Evolutionary conservation across 2,888 invertebrate genomes (phyloP).

Genomic region (Caenorhabditis sp.): DNA sequence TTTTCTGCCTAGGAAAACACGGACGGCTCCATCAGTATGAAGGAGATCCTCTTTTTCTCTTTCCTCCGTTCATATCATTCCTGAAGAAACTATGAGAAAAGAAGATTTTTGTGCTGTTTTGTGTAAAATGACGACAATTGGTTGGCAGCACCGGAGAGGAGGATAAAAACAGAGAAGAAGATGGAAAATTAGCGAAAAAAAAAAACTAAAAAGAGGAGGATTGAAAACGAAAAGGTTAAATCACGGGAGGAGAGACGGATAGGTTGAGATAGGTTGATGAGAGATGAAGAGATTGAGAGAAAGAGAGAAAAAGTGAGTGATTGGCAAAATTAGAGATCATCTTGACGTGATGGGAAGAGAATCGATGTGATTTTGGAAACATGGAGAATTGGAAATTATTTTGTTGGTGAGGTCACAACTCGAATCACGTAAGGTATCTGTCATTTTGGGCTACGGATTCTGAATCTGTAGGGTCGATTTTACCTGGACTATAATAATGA

Average conservation of each 20-base stretch:
- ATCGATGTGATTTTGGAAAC: no score
- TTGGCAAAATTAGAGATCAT: constrained; percentile 22
- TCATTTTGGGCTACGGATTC: no score
- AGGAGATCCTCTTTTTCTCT: constrained; percentile 11
- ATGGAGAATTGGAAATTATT: no score
- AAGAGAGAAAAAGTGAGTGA: not conserved
- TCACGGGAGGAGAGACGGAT: constrained; percentile 24
- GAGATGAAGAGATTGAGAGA: constrained; percentile 10
- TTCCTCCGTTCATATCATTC: constrained; percentile 49
- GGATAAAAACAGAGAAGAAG: constrained; percentile 22
- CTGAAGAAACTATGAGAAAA: not conserved
- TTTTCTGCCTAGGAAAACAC: constrained; percentile 47
- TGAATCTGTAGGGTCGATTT: no score
- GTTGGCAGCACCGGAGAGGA: constrained; percentile 5
- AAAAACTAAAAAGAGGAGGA: constrained; percentile 18
- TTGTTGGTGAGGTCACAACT: no score
- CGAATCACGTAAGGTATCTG: no score
- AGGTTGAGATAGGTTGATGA: constrained; percentile 16
- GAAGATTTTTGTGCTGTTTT: constrained; percentile 36
- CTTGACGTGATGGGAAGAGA: not conserved
- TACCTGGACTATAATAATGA: no score
- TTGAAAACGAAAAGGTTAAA: constrained; percentile 20
- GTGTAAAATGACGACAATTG: constrained; percentile 60
- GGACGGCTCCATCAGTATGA: constrained; percentile 42
- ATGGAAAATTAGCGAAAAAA: constrained; percentile 18